These are phyloP conservation scores for Melozone crissalis DNA, from an alignment of 2,113 vertebrate genomes.

Conservation along the genomic window DNA sequence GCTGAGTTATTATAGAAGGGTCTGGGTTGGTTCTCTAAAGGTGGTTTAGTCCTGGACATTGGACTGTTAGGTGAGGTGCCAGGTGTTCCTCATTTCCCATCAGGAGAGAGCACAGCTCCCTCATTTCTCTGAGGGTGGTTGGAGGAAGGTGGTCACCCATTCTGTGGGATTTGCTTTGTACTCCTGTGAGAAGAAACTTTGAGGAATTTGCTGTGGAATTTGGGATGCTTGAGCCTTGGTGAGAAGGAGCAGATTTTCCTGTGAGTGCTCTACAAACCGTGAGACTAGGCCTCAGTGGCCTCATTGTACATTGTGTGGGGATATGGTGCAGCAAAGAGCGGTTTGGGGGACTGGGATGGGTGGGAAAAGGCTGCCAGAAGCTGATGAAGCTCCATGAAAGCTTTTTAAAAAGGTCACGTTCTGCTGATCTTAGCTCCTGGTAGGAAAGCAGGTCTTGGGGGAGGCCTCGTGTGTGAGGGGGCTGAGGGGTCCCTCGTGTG, in stretches of 20 bases:
- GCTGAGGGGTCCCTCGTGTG: neutral
- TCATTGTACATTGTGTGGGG: accelerated
- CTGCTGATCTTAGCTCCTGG: no score
- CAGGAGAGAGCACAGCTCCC: neutral
- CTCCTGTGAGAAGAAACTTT: no score
- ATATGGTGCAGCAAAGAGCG: accelerated
- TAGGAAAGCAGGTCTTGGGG: neutral
- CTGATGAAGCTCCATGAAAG: neutral
- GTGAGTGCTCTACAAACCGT: neutral
- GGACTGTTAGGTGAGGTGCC: accelerated
- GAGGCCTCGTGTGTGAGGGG: no score
- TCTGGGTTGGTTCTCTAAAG: no score
- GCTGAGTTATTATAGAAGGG: neutral
- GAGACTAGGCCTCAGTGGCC: neutral
- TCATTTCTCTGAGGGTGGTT: accelerated
- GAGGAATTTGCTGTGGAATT: neutral
- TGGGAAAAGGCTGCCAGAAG: neutral
- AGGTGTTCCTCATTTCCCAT: neutral
- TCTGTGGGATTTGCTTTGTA: accelerated
- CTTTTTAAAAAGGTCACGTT: neutral
- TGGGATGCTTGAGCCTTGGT: neutral
- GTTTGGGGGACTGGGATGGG: accelerated
- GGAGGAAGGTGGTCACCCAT: accelerated
- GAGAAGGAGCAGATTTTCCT: neutral
- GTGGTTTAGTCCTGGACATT: neutral